Evolutionary conservation across 2,888 invertebrate species (phyloP), one percentile per base, ranked within the genome.

Genomic region (Chaitophorus viminalis): DNA sequence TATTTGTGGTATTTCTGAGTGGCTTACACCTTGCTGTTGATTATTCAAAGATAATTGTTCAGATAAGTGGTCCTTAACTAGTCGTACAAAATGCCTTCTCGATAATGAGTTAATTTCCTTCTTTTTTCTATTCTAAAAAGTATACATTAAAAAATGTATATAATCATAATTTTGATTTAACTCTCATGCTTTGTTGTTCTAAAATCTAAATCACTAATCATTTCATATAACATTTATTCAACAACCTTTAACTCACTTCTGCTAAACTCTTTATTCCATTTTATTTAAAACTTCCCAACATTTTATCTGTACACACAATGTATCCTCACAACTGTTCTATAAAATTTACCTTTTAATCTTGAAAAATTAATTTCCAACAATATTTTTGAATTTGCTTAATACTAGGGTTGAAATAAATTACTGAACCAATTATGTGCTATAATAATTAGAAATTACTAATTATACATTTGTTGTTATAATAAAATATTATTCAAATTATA

Each of bases 81-180:
- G 36, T 72, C 25, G 72, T 21, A 21, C 72, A 72, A 72, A 72
- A 33, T 72, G 72, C 33, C 72, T 72, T 72, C 72, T 72, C 72
- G 36, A 33, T 72, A 72, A 21, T 72, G 21, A 72, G 36, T 72
- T 72, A 72, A 72, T 33, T 21, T 72, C 72, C 21, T 33, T 72
- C 25, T 72, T 72, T 72, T 72, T 72, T 72, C 72, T 72, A 9
- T 36, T 72, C 33, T 72, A 33, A 72, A 72, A 72, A 72, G 52
- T 33, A 72, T 72, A 33, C 33, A 36, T 72, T 72, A 72, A 36
- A 72, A 72, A 72, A 72, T 33, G 33, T 72, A 72, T 33, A 33
- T n/a, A n/a, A n/a, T n/a, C n/a, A n/a, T n/a, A n/a, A n/a, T n/a
- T n/a, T n/a, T n/a, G n/a, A n/a, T n/a, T n/a, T n/a, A 21, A 72